A percentile compares a stretch with the other conserved stretches of the same genome.
phyloP scores from a whole-genome alignment of 2,888 invertebrate genomes.

The Calameuta idolon region DNA sequence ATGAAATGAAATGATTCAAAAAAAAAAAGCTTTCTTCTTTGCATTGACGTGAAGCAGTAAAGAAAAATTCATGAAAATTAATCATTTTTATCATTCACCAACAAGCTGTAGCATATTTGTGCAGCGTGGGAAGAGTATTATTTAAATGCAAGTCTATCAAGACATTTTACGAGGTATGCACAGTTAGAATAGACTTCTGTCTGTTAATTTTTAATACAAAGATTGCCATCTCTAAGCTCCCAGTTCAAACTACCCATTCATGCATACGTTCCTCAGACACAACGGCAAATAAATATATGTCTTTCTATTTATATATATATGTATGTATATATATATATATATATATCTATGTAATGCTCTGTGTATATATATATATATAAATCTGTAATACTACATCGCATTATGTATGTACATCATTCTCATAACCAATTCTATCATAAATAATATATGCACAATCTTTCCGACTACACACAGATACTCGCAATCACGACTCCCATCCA shows the following conservation, averaged over 20 bases:
- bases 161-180: background rate
- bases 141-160: background rate
- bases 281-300: constrained; percentile 57
- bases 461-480: constrained; percentile 15
- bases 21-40: background rate
- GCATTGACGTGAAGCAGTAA: background rate
- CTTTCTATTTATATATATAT: constrained; percentile 17
- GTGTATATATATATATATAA: constrained; percentile 19
- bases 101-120: background rate
- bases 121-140: background rate
- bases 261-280: constrained; percentile 31
- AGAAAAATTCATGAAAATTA: background rate
- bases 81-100: background rate
- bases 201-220: constrained; percentile 13
- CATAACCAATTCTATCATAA: constrained; percentile 34
- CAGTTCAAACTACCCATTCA: constrained; percentile 34
- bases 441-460: constrained; percentile 39
- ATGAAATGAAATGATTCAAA: background rate
- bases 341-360: constrained; percentile 14
- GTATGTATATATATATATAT: constrained; percentile 18
- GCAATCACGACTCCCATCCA: constrained; percentile 28
- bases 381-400: constrained; percentile 20
- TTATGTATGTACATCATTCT: constrained; percentile 32
- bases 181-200: background rate
- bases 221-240: constrained; percentile 32